These are phyloP conservation scores for Burhinus bistriatus DNA, from an alignment of 2,113 vertebrate genomes.

Conservation along the genomic window DNA sequence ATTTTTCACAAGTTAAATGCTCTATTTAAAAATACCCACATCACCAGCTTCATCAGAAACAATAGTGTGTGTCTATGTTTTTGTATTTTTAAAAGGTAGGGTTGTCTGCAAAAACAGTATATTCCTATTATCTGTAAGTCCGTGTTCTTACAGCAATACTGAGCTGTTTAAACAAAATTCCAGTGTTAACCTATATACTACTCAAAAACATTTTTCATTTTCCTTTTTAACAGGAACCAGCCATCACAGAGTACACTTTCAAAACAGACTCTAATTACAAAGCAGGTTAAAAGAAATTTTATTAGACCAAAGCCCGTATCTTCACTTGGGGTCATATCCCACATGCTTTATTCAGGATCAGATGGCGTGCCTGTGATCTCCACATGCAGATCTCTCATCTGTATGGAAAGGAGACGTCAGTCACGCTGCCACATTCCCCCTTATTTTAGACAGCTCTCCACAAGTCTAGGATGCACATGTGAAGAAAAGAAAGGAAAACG, in stretches of 20 bases:
- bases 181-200: not conserved
- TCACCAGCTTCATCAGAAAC: not conserved
- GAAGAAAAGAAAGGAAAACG: not conserved
- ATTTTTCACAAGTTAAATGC: not conserved
- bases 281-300: constrained; percentile 39
- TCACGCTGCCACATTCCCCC: not conserved
- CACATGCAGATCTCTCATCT: constrained; percentile 39
- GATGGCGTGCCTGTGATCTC: constrained; percentile 45
- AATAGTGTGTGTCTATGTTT: not conserved
- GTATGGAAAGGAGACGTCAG: not conserved
- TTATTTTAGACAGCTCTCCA: not conserved
- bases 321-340: constrained; percentile 20
- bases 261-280: constrained; percentile 50
- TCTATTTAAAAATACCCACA: not conserved
- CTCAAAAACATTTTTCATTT: not conserved
- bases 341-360: constrained; percentile 27
- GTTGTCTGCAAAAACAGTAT: not conserved
- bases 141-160: not conserved
- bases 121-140: not conserved
- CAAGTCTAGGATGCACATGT: not conserved
- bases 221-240: constrained; percentile 14
- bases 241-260: not conserved
- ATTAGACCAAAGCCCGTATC: not conserved
- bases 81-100: not conserved
- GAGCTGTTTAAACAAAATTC: not conserved